A percentile compares a stretch with the other conserved stretches of the same genome.
Conservation (phyloP, 2,113 vertebrate genomes). For the Orthonyx spaldingii region DNA sequence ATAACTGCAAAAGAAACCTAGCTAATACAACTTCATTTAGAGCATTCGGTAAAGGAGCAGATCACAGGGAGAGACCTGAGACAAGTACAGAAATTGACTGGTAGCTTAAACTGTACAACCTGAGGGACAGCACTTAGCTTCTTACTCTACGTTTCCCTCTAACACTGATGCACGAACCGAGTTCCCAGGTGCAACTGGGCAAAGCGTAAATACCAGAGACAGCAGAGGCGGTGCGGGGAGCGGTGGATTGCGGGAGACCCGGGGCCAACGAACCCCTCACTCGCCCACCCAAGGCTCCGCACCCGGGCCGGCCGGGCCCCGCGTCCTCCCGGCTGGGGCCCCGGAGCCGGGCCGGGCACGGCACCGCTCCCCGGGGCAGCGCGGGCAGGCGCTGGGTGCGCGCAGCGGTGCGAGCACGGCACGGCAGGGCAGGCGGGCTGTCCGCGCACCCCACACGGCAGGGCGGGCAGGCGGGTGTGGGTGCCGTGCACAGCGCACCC, state of each 20-base stretch:
- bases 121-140: not conserved
- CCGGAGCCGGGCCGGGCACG: not conserved
- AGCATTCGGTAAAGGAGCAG: not conserved
- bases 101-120: not conserved
- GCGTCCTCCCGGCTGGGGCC: not conserved
- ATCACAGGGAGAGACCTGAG: not conserved
- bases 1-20: not conserved
- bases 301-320: not conserved
- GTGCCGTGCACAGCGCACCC: not conserved
- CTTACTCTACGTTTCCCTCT: not conserved
- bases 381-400: not conserved
- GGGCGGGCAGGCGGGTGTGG: not conserved
- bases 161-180: not conserved
- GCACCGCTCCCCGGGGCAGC: not conserved
- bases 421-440: not conserved
- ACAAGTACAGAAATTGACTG: rapidly evolving
- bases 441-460: not conserved
- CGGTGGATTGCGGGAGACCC: not conserved
- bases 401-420: not conserved
- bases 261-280: too few species aligned
- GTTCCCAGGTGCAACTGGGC: not conserved
- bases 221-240: not conserved
- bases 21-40: not conserved
- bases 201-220: not conserved
- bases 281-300: not conserved